phyloP scores from a whole-genome alignment of 1,140 invertebrate genomes.

The Drosophila quadrilineata region DNA sequence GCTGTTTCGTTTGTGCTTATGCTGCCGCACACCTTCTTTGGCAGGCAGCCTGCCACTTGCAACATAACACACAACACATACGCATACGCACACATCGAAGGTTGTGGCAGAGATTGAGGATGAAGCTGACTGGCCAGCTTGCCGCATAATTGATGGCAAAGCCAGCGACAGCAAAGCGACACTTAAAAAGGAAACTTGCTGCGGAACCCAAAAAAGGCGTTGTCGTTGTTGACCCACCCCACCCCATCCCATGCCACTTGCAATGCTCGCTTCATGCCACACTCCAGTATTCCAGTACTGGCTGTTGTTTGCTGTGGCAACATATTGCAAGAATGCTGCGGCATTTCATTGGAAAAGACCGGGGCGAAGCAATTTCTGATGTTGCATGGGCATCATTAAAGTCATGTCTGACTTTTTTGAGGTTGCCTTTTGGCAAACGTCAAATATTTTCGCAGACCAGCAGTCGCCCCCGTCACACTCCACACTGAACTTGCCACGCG shows the following conservation, averaged over 20 bases:
- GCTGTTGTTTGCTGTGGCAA: slow-evolving; percentile 30
- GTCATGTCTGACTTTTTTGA: slow-evolving; percentile 52
- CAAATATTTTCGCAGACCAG: slow-evolving; percentile 45
- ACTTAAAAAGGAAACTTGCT: slow-evolving; percentile 78
- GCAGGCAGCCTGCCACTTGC: slow-evolving; percentile 44
- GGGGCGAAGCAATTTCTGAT: slow-evolving; percentile 14
- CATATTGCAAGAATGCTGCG: slow-evolving; percentile 53
- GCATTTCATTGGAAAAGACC: slow-evolving; percentile 63
- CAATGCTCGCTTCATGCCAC: too few species aligned
- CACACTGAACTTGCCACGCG: slow-evolving; percentile 2
- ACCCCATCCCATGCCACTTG: too few species aligned
- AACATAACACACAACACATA: slow-evolving; percentile 24
- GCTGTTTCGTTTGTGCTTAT: neutral
- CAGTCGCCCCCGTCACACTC: neutral
- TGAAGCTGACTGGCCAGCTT: slow-evolving; percentile 49
- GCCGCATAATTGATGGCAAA: slow-evolving; percentile 76
- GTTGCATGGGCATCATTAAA: slow-evolving; percentile 67
- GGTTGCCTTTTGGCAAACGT: slow-evolving; percentile 53
- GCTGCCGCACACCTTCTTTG: slow-evolving; percentile 49
- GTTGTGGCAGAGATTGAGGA: slow-evolving; percentile 18
- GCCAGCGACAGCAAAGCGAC: slow-evolving; percentile 44
- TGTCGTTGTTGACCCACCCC: slow-evolving; percentile 63
- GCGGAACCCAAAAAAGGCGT: slow-evolving; percentile 66
- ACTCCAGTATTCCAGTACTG: neutral
- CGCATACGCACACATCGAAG: neutral